These are phyloP conservation scores for Baccha elongata DNA, from an alignment of 2,888 invertebrate species.

Conservation along the genomic window DNA sequence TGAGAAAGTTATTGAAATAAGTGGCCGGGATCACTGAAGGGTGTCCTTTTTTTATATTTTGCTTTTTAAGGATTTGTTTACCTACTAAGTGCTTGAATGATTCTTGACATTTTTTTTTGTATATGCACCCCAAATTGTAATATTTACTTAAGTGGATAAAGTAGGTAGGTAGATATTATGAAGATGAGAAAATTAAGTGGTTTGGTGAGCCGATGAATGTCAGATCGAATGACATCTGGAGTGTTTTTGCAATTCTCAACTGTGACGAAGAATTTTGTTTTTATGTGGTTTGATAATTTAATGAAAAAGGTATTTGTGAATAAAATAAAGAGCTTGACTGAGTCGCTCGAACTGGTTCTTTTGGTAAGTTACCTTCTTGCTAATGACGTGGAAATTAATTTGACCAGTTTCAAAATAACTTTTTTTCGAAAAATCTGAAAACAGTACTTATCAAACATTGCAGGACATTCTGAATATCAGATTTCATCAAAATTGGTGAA, in stretches of 20 bases:
- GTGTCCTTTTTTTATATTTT: constrained; percentile 3
- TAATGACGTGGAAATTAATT: too few species aligned
- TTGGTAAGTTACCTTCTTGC: too few species aligned
- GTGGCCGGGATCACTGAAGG: constrained; percentile 24
- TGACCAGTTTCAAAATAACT: too few species aligned
- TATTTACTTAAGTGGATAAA: constrained; percentile 19
- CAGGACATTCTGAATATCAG: too few species aligned
- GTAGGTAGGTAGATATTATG: not conserved
- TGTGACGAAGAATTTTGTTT: not conserved
- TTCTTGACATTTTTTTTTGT: not conserved
- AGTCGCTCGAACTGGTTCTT: too few species aligned
- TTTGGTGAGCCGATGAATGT: not conserved
- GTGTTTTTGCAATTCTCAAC: not conserved
- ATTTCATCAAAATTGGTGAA: too few species aligned
- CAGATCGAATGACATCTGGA: constrained; percentile 5
- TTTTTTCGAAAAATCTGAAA: too few species aligned
- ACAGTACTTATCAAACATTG: too few species aligned
- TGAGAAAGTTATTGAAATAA: constrained; percentile 38
- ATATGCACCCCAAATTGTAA: not conserved
- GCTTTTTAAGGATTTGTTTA: not conserved
- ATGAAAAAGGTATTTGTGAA: too few species aligned
- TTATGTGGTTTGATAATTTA: not conserved
- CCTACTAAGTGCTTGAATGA: not conserved
- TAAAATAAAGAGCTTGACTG: too few species aligned
- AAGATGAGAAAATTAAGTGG: not conserved